Evolutionary conservation across 2,797 vertebrate genomes (phyloP).

Genomic region (Halcyon chelicuti): DNA sequence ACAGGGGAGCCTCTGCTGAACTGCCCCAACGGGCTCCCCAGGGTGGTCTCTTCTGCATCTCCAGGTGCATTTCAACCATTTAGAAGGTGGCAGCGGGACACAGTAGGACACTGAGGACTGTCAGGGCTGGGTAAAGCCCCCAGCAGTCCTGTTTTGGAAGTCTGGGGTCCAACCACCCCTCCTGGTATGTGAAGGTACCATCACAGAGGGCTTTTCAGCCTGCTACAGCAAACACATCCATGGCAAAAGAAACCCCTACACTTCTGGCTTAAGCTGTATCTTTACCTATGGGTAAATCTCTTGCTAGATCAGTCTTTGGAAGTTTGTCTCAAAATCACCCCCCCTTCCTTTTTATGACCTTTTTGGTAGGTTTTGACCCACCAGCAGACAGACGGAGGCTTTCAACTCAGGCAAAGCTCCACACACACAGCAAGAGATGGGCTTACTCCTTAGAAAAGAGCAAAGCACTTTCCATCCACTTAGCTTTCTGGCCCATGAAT

Average conservation of each 20-base stretch:
- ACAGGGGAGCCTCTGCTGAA: background rate
- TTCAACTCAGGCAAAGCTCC: background rate
- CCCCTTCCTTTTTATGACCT: background rate
- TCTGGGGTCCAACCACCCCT: background rate
- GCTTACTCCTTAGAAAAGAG: background rate
- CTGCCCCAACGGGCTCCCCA: background rate
- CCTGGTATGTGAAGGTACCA: background rate
- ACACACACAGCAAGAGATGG: rapidly evolving
- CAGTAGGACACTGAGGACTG: background rate
- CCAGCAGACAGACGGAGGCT: rapidly evolving
- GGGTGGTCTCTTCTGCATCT: background rate
- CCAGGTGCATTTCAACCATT: background rate
- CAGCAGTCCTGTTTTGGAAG: background rate
- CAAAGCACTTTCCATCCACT: background rate
- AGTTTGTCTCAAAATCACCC: background rate
- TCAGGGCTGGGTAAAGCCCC: background rate
- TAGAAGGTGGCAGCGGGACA: background rate
- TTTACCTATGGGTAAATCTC: background rate
- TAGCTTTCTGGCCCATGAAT: background rate
- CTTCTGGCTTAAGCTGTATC: background rate
- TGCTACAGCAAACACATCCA: background rate
- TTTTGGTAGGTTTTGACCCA: background rate
- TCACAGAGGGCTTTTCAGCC: background rate
- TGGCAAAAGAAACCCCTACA: background rate
- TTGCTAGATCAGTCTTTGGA: background rate